Conservation (phyloP, 1,140 invertebrate genomes). For the Drosophila melanogaster region Release_6_plus_ISO1_MT NT_033779.5:9794501-9795000, state of each 20-base stretch:
- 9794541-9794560: conserved; percentile 77
- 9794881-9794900: conserved; percentile 40
- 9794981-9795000: conserved; percentile 26
- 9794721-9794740: conserved; percentile 75
- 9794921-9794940: not conserved
- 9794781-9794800: conserved; percentile 68
- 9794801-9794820: conserved; percentile 64
- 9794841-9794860: conserved; percentile 51
- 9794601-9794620: conserved; percentile 53
- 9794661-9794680: conserved; percentile 4
- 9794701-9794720: conserved; percentile 20
- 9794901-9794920: conserved; percentile 58
- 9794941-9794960: conserved; percentile 3
- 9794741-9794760: conserved; percentile 76
- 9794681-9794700: conserved; percentile 18
- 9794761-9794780: conserved; percentile 62
- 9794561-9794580: conserved; percentile 72
- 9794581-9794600: conserved; percentile 67
- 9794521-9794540: conserved; percentile 77
- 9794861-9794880: conserved; percentile 49
- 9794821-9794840: conserved; percentile 51
- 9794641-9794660: conserved; percentile 21
- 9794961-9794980: conserved; percentile 9
- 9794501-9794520: conserved; percentile 84
- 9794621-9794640: not conserved